Evolutionary conservation across 2,888 invertebrate species (phyloP), one percentile per base, ranked within the genome.

Genomic region (Drosophila birchii): DNA sequence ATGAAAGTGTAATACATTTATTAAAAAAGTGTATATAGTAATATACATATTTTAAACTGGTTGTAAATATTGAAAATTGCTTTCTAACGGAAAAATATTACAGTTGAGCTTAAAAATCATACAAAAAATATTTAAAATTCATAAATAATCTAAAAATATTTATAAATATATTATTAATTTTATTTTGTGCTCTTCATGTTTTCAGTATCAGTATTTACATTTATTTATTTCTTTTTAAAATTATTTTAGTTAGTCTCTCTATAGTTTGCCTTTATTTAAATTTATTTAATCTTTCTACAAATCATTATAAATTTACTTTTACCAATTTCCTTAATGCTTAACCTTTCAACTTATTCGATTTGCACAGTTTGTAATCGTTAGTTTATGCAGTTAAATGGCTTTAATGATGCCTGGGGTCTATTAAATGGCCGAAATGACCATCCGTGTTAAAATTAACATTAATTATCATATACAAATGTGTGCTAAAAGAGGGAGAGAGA

Each of bases 361-460:
- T 49, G 26, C 20, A 41, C 11, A 36, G 66, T 66, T 64, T 63
- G 47, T 29, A 62, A 62, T 44, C 39, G 67, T 16, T 64, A 45
- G 45, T 34, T 66, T 36, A 20, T 53, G 34, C 6, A 44, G 47
- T 26, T 66, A 69, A 74, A 78, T 74, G 55, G 44, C 78, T 75
- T 80, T 63, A 78, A 67, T 67, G 70, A 64, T 44, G 57, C 72
- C 76, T 41, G 67, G 32, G 72, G 49, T 29, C 26, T 38, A 32
- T 44, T 45, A 54, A 57, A 67, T 51, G 41, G 26, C 44, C 68
- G 29, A 44, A 72, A 76, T 54, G 68, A 44, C 56, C 72, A 51
- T 72, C 49, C 53, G 76, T 57, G 76, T 76, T 67, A 43, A 64
- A 78, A 66, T 56, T 49, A 49, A 57, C 76, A 72, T 75, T 72